Evolutionary conservation across 2,113 vertebrate genomes (phyloP).

Genomic region (Lethenteron reissneri): DNA sequence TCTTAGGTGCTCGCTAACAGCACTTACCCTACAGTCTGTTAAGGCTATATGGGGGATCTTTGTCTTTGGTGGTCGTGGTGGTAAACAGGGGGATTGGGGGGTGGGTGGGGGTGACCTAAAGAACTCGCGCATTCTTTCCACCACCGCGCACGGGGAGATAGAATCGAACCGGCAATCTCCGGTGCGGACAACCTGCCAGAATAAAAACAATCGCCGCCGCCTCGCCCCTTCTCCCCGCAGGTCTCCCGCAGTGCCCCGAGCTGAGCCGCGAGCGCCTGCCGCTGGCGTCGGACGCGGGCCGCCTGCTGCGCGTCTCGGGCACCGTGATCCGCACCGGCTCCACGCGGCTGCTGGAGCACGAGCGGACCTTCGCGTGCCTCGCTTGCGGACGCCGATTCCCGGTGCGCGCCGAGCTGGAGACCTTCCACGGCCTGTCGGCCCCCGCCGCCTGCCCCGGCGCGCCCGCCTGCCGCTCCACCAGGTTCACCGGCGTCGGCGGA

Average conservation of each 20-base stretch:
- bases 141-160: not conserved
- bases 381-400: constrained; percentile 57
- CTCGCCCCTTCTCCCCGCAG: constrained; percentile 18
- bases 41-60: no score
- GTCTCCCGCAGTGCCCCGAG: constrained; percentile 75
- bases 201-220: no score
- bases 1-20: no score
- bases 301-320: constrained; percentile 71
- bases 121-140: not conserved
- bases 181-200: not conserved
- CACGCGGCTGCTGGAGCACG: constrained; percentile 67
- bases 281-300: constrained; percentile 53
- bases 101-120: not conserved
- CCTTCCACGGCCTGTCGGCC: constrained; percentile 40
- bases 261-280: constrained; percentile 74
- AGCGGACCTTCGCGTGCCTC: constrained; percentile 62
- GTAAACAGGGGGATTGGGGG: not conserved
- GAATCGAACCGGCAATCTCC: not conserved
- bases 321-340: constrained; percentile 67
- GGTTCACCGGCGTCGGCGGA: constrained; percentile 52
- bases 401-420: constrained; percentile 50
- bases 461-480: constrained; percentile 44
- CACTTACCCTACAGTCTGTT: no score
- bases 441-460: constrained; percentile 37
- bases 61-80: not conserved